Conservation (phyloP, 1,140 invertebrate genomes). For the Phortica variegata region DNA sequence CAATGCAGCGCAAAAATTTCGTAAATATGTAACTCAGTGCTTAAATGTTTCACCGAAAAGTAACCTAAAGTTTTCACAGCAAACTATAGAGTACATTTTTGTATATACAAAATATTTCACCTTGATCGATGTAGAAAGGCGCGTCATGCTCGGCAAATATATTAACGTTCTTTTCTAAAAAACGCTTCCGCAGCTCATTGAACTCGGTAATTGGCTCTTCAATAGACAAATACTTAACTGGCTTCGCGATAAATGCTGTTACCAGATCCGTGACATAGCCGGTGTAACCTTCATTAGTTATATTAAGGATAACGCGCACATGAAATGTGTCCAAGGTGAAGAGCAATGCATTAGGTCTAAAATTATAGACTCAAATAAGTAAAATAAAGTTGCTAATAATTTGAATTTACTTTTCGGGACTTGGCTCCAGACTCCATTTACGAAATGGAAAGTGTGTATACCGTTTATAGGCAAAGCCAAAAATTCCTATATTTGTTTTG, state of each 20-base stretch:
- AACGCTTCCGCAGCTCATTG: slow-evolving; percentile 7
- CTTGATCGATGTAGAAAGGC: slow-evolving; percentile 16
- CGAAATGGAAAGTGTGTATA: slow-evolving; percentile 19
- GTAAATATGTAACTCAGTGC: slow-evolving; percentile 16
- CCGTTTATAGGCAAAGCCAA: slow-evolving; percentile 12
- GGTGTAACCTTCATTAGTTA: slow-evolving; percentile 5
- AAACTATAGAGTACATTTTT: no score
- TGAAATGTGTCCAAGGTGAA: slow-evolving; percentile 16
- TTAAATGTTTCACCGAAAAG: slow-evolving; percentile 18
- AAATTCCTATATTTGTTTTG: slow-evolving; percentile 12
- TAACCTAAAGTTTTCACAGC: slow-evolving; percentile 8
- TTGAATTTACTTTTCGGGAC: slow-evolving; percentile 11
- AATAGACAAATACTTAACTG: slow-evolving; percentile 11
- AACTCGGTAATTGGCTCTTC: slow-evolving; percentile 10
- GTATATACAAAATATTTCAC: slow-evolving; percentile 1
- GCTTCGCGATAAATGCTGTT: slow-evolving; percentile 2
- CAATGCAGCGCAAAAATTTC: slow-evolving; percentile 9
- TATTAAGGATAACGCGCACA: slow-evolving; percentile 8
- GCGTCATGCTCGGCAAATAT: slow-evolving; percentile 19
- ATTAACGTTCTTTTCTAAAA: slow-evolving; percentile 8
- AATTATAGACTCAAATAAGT: no score
- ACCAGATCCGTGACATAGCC: slow-evolving; percentile 13
- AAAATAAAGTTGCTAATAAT: no score
- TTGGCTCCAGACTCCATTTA: slow-evolving; percentile 13
- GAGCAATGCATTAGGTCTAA: no score